A percentile compares a stretch with the other conserved stretches of the same genome.
Conservation (phyloP, 2,113 vertebrate genomes). For the Serinus canaria region DNA sequence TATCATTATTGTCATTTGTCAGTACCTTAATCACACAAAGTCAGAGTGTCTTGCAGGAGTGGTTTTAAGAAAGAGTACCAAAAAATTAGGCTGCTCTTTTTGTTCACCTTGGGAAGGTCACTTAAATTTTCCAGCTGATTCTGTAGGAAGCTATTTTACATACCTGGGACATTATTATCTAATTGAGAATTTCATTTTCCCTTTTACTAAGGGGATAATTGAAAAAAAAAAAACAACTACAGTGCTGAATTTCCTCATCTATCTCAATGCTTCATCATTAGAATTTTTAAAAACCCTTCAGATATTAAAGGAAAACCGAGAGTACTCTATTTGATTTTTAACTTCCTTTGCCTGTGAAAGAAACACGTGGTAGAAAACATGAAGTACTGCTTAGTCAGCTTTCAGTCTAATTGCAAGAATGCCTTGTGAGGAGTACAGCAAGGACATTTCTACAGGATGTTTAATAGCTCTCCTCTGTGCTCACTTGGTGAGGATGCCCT, state of each 20-base stretch:
- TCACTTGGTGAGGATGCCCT: not conserved
- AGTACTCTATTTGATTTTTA: not conserved
- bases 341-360: not conserved
- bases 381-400: not conserved
- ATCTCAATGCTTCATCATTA: not conserved
- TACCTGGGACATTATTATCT: not conserved
- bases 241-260: not conserved
- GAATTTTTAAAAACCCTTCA: not conserved
- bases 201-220: not conserved
- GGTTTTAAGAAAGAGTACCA: not conserved
- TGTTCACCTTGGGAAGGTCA: not conserved
- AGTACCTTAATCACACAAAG: not conserved
- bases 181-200: not conserved
- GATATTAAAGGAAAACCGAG: not conserved
- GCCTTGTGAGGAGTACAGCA: not conserved
- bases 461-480: not conserved
- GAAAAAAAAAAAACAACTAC: not conserved
- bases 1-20: not conserved
- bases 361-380: not conserved
- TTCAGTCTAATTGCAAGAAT: not conserved
- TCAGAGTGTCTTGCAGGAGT: not conserved
- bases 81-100: not conserved
- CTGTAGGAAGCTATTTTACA: not conserved
- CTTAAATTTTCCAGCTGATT: not conserved
- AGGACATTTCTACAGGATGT: rapidly evolving